Evolutionary conservation across 2,113 vertebrate genomes (phyloP), one percentile per base, ranked within the genome.

Genomic region (Willisornis vidua): DNA sequence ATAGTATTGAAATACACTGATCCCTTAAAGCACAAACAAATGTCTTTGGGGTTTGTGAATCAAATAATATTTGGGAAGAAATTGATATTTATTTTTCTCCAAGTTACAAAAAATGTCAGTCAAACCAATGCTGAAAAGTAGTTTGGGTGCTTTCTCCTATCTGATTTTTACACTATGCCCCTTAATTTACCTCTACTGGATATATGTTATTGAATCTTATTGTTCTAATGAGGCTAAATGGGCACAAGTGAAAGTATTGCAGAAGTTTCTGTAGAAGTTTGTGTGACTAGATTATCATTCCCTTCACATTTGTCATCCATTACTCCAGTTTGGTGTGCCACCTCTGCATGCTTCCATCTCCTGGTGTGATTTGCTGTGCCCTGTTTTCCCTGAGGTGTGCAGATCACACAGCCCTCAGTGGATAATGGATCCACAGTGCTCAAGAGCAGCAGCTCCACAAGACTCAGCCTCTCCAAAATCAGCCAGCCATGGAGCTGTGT

Each of bases 391-490:
- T 6, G 87, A 80, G 85, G 19, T 23, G 72, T n/a, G 58, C 54
- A 57, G 4, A 48, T 73, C 31, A 18, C 72, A 1, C 10, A 73
- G 49, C 72, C 58, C 66, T 65, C 6, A 3, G 51, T 18, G 0
- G 90, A 0, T 61, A 58, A 74, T 28, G 59, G 62, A 76, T 4
- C 66, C 54, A 43, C 52, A 35, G 68, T 4, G 73, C 54, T 65
- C 67, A 51, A 67, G 78, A 90, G 93, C 9, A 52, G 63, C 89
- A 84, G 86, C 86, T 92, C 89, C 7, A 17, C 59, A 4, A 66
- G 51, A 28, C 24, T 13, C 72, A 76, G 76, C 84, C 86, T 89
- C 77, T 92, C 85, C 87, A 81, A 81, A 94, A 94, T 84, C 68
- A 95, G 83, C 80, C 80, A 77, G 87, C 80, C 59, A 19, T 25